Percentiles rank a stretch among this genome's conserved stretches.
phyloP scores from a whole-genome alignment of 2,888 invertebrate species.

The Lithophane semibrunnea region DNA sequence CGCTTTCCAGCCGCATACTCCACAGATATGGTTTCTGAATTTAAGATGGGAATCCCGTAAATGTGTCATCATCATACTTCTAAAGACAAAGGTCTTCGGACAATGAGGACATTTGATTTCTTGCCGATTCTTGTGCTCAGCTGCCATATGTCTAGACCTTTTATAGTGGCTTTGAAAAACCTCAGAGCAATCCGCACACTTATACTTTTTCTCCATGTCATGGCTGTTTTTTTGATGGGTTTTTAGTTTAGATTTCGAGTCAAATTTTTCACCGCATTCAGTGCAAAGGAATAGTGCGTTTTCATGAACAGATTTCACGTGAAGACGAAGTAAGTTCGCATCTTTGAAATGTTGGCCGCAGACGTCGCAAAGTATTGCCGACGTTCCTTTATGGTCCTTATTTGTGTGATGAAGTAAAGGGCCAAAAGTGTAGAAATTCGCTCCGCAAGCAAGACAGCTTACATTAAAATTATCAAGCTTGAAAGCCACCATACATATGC shows the following conservation, averaged over 20 bases:
- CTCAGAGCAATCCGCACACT: constrained; percentile 86
- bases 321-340: constrained; percentile 76
- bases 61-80: constrained; percentile 88
- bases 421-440: constrained; percentile 84
- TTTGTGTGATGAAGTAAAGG: constrained; percentile 85
- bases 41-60: constrained; percentile 84
- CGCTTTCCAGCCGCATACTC: constrained; percentile 85
- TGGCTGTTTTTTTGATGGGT: constrained; percentile 87
- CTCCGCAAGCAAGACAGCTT: constrained; percentile 82
- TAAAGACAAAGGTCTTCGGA: constrained; percentile 85
- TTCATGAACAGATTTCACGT: constrained; percentile 84
- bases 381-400: constrained; percentile 85
- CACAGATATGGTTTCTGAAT: constrained; percentile 82
- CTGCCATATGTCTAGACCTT: constrained; percentile 84
- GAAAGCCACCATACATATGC: constrained; percentile 84
- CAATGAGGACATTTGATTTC: constrained; percentile 87
- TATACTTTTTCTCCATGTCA: constrained; percentile 87
- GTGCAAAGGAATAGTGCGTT: constrained; percentile 81
- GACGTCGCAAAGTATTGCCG: constrained; percentile 83
- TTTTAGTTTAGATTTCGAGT: constrained; percentile 85
- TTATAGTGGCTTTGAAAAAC: constrained; percentile 85
- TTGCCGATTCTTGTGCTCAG: constrained; percentile 82
- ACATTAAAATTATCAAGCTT: constrained; percentile 82
- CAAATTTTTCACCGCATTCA: constrained; percentile 87
- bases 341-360: constrained; percentile 88